phyloP scores from a whole-genome alignment of 1,140 invertebrate species.

The Acyrthosiphon pisum region DNA sequence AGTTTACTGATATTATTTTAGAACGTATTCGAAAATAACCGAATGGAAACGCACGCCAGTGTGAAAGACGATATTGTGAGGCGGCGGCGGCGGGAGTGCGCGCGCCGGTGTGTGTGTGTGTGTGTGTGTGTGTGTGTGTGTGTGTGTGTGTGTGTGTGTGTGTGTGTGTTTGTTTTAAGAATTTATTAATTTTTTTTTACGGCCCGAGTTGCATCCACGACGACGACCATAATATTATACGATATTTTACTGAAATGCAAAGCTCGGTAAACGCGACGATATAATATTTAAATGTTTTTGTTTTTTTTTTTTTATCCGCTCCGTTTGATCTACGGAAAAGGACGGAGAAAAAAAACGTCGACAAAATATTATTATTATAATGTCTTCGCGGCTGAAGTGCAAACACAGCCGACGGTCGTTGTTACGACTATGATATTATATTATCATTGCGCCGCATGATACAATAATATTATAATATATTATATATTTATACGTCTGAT shows the following conservation, averaged over 20 bases:
- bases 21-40: slow-evolving; percentile 46
- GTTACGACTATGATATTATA: neutral
- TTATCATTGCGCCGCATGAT: neutral
- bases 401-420: neutral
- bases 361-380: neutral
- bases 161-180: neutral
- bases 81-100: too few species aligned
- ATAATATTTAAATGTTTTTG: neutral
- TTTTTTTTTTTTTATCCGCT: neutral
- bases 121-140: too few species aligned
- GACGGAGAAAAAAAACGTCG: neutral
- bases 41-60: slow-evolving; percentile 17
- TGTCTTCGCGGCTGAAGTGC: neutral
- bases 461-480: too few species aligned
- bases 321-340: neutral
- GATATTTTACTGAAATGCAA: neutral
- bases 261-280: neutral
- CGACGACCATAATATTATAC: neutral
- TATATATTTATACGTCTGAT: neutral
- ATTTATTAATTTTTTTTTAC: neutral
- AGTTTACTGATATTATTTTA: slow-evolving; percentile 22
- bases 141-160: neutral
- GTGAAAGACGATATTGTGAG: slow-evolving; percentile 41
- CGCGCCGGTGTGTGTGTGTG: neutral
- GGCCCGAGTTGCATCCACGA: too few species aligned